These are phyloP conservation scores for Cyprinodon variegatus DNA, from an alignment of 2,113 vertebrate genomes.

Conservation along the genomic window DNA sequence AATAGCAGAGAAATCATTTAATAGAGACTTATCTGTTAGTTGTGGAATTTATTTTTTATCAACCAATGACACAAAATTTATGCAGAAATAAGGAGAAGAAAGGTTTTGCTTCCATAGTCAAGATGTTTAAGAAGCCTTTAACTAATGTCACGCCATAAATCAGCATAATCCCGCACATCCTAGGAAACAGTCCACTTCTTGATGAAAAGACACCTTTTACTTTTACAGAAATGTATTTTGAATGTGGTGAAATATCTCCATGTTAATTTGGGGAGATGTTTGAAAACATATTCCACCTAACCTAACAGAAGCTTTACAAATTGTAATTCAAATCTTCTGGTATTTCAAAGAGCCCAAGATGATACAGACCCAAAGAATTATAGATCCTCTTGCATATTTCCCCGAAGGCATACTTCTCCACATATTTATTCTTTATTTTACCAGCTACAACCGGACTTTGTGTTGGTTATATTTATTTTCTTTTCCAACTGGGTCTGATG, in stretches of 20 bases:
- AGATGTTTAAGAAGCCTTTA: background rate
- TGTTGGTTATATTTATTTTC: background rate
- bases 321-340: no score
- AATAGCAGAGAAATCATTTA: conserved; percentile 4
- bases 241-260: no score
- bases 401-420: background rate
- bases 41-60: background rate
- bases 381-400: background rate
- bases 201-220: no score
- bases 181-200: no score
- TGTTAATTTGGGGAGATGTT: no score
- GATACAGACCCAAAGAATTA: background rate
- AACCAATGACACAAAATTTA: background rate
- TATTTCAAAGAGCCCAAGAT: no score
- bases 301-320: no score
- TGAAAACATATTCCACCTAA: no score
- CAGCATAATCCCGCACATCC: no score
- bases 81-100: background rate
- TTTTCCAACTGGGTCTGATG: background rate
- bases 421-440: background rate
- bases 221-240: no score
- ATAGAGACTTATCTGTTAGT: background rate
- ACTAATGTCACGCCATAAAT: background rate
- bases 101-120: background rate
- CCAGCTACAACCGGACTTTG: background rate